Conservation (phyloP, 2,888 invertebrate genomes). For the Biston betularia region DNA sequence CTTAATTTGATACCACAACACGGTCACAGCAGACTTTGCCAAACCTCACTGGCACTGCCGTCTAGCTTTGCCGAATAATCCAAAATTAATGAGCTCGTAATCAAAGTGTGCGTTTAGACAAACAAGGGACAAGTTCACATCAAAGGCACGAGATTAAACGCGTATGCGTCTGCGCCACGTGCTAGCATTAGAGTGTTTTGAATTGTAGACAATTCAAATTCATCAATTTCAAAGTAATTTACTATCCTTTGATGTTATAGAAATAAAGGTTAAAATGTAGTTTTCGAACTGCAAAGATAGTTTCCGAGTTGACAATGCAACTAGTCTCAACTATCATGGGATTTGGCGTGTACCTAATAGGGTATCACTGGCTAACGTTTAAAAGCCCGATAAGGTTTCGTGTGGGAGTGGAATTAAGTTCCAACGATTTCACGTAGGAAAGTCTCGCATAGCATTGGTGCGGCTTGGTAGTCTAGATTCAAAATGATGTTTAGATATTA, state of each 20-base stretch:
- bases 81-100: constrained; percentile 83
- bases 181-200: constrained; percentile 69
- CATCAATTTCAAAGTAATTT: constrained; percentile 1
- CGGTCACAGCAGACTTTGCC: constrained; percentile 45
- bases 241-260: constrained; percentile 7
- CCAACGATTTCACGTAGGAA: constrained; percentile 52
- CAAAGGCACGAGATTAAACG: constrained; percentile 82
- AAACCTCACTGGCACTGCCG: constrained; percentile 36
- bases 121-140: constrained; percentile 72
- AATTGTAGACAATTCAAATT: constrained; percentile 50
- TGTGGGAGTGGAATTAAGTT: constrained; percentile 57
- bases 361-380: constrained; percentile 70
- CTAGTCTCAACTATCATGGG: constrained; percentile 81
- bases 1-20: constrained; percentile 39
- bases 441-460: constrained; percentile 18
- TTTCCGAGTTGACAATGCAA: constrained; percentile 76
- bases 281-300: constrained; percentile 36
- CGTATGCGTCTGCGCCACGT: constrained; percentile 81
- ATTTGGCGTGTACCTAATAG: constrained; percentile 78
- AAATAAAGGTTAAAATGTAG: constrained; percentile 39
- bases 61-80: constrained; percentile 72
- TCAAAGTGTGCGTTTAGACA: constrained; percentile 80
- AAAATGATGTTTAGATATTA: too few relatives aligned
- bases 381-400: constrained; percentile 67
- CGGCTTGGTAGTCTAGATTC: constrained; percentile 5